A percentile compares a stretch with the other conserved stretches of the same genome.
These are phyloP conservation scores for Perdita meconis DNA, from an alignment of 2,888 invertebrate species.

Conservation along the genomic window DNA sequence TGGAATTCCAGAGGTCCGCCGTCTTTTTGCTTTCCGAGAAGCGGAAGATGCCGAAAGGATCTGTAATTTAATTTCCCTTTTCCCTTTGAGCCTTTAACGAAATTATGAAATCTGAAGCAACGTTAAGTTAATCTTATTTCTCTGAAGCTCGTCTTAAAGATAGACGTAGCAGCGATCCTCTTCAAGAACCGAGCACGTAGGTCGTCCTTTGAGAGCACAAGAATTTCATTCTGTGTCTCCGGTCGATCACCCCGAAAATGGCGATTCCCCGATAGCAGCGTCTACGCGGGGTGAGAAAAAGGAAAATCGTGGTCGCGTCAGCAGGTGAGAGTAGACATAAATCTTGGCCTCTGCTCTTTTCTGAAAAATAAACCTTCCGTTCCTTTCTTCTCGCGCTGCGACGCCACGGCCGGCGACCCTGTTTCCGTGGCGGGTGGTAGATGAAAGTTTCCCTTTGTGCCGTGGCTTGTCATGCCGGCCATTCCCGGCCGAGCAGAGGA, in stretches of 20 bases:
- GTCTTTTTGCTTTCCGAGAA: conserved; percentile 11
- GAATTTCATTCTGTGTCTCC: conserved; percentile 4
- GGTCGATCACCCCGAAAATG: conserved; percentile 30
- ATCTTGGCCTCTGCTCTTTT: conserved; percentile 62
- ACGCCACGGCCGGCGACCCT: conserved; percentile 62
- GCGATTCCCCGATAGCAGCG: background rate
- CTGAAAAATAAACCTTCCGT: conserved; percentile 74
- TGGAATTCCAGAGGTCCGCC: conserved; percentile 1
- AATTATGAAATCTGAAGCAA: too few relatives aligned
- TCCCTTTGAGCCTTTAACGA: too few relatives aligned
- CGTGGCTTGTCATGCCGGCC: conserved; percentile 68
- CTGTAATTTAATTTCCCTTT: background rate
- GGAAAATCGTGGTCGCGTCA: conserved; percentile 65
- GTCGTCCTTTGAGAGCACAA: too few relatives aligned
- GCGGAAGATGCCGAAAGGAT: background rate
- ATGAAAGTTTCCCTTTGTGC: conserved; percentile 76
- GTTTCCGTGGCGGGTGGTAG: conserved; percentile 73
- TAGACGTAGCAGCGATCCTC: background rate
- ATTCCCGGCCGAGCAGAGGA: conserved; percentile 49
- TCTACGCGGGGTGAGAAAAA: conserved; percentile 27
- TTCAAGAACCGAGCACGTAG: background rate
- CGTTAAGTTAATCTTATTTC: conserved; percentile 3
- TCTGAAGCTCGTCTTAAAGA: too few relatives aligned
- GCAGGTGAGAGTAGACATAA: conserved; percentile 71
- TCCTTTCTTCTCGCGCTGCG: conserved; percentile 66